A percentile compares a stretch with the other conserved stretches of the same genome.
Evolutionary conservation across 2,888 invertebrate genomes (phyloP).

Genomic region (Heliothis peltigera): DNA sequence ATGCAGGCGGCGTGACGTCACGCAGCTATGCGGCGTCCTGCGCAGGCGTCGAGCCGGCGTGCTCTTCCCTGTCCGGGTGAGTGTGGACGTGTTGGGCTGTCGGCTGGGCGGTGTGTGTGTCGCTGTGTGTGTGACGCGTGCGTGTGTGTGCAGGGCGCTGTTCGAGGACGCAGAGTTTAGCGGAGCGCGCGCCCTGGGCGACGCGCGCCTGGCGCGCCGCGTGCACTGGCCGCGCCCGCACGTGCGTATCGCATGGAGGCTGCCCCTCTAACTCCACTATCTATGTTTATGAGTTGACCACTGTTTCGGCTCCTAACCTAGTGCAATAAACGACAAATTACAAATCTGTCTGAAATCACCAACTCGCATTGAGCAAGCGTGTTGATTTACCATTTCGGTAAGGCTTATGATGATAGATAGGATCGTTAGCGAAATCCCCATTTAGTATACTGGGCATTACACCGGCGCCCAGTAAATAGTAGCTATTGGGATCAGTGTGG

Average conservation of each 20-base stretch:
- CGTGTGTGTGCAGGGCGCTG: conserved; percentile 68
- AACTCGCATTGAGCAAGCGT: too few species aligned
- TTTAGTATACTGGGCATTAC: not conserved
- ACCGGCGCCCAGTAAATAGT: not conserved
- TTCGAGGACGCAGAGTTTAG: conserved; percentile 77
- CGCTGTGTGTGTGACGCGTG: not conserved
- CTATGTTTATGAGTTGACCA: too few species aligned
- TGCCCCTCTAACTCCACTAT: not conserved
- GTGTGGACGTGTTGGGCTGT: not conserved
- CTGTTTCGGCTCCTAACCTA: too few species aligned
- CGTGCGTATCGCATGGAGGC: conserved; percentile 82
- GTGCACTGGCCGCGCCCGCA: conserved; percentile 92
- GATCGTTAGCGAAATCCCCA: not conserved
- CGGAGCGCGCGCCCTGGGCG: conserved; percentile 71
- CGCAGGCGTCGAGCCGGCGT: too few species aligned
- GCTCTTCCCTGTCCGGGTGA: not conserved
- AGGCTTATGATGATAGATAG: too few species aligned
- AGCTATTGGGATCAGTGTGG: not conserved
- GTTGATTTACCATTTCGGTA: too few species aligned
- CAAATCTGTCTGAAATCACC: too few species aligned
- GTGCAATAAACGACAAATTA: too few species aligned
- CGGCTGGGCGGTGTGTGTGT: not conserved
- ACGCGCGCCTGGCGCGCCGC: conserved; percentile 87
- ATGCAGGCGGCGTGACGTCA: not conserved
- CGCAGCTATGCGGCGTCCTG: not conserved